These are phyloP conservation scores for Drepana arcuata DNA, from an alignment of 1,140 invertebrate species.

Conservation along the genomic window DNA sequence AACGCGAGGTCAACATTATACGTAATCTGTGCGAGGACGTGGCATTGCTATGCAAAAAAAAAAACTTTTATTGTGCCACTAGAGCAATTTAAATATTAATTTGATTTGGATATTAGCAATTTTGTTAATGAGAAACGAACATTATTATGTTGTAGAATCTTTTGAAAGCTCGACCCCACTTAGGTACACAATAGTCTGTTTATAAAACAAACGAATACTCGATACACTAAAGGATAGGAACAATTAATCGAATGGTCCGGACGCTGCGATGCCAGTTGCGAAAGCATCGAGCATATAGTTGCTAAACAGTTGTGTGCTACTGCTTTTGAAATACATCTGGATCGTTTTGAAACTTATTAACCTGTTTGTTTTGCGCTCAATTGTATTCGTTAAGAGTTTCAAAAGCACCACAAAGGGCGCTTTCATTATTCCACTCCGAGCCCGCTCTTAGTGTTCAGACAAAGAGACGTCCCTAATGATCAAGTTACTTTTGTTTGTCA, in stretches of 20 bases:
- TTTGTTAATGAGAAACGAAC: too few species aligned
- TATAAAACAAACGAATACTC: slow-evolving; percentile 52
- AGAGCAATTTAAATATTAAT: too few species aligned
- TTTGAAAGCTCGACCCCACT: too few species aligned
- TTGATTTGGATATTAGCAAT: too few species aligned
- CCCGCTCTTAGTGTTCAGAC: slow-evolving; percentile 31
- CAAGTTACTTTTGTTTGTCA: slow-evolving; percentile 60
- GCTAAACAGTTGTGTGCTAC: slow-evolving; percentile 65
- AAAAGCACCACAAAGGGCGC: slow-evolving; percentile 50
- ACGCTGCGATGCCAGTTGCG: slow-evolving; percentile 63
- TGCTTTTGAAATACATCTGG: slow-evolving; percentile 69
- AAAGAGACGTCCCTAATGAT: slow-evolving; percentile 53
- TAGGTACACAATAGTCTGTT: slow-evolving; percentile 35
- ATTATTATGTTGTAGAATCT: too few species aligned
- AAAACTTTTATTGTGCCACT: too few species aligned
- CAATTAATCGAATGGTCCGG: slow-evolving; percentile 68
- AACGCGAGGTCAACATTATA: slow-evolving; percentile 30
- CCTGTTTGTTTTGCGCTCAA: slow-evolving; percentile 62
- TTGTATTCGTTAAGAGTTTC: slow-evolving; percentile 36
- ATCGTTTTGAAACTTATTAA: slow-evolving; percentile 71
- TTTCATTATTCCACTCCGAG: slow-evolving; percentile 36
- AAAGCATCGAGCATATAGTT: slow-evolving; percentile 56
- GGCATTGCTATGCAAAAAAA: too few species aligned
- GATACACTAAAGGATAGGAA: slow-evolving; percentile 51
- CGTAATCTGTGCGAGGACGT: too few species aligned